Percentiles rank a stretch among this genome's conserved stretches.
These are phyloP conservation scores for Drosophila kurseongensis DNA, from an alignment of 1,140 invertebrate genomes.

Conservation along the genomic window DNA sequence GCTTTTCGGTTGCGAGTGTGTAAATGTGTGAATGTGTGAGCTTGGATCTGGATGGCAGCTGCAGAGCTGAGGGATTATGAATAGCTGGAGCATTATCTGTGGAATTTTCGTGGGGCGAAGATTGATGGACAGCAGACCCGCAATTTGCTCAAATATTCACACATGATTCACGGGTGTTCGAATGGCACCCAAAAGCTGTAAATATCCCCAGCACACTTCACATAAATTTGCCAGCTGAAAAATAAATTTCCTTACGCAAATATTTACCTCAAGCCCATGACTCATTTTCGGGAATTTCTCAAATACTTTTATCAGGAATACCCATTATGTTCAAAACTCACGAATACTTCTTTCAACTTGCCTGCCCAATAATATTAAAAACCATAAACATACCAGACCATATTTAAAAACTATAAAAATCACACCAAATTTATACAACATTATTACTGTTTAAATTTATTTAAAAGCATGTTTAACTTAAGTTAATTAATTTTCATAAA, in stretches of 20 bases:
- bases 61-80: conserved; percentile 25
- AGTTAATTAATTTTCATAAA: not conserved
- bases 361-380: too few relatives aligned
- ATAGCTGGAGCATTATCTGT: conserved; percentile 36
- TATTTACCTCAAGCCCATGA: not conserved
- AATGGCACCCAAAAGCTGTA: not conserved
- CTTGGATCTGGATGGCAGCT: conserved; percentile 20
- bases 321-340: conserved; percentile 8
- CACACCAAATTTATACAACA: conserved; percentile 3
- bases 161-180: conserved; percentile 9
- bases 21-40: conserved; percentile 13
- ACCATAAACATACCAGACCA: conserved; percentile 2
- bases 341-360: not conserved
- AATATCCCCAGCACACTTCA: not conserved
- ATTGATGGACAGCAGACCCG: conserved; percentile 32
- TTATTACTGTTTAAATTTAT: conserved; percentile 9
- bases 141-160: conserved; percentile 18
- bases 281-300: not conserved
- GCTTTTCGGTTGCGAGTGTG: conserved; percentile 32
- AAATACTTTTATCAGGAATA: not conserved
- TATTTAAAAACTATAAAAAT: conserved; percentile 10
- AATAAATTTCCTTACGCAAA: not conserved
- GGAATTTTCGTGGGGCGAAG: conserved; percentile 25
- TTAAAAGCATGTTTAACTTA: conserved; percentile 1
- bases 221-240: not conserved